These are phyloP conservation scores for Pristionchus pacificus DNA, from an alignment of 1,140 invertebrate species.

Conservation along the genomic window DNA sequence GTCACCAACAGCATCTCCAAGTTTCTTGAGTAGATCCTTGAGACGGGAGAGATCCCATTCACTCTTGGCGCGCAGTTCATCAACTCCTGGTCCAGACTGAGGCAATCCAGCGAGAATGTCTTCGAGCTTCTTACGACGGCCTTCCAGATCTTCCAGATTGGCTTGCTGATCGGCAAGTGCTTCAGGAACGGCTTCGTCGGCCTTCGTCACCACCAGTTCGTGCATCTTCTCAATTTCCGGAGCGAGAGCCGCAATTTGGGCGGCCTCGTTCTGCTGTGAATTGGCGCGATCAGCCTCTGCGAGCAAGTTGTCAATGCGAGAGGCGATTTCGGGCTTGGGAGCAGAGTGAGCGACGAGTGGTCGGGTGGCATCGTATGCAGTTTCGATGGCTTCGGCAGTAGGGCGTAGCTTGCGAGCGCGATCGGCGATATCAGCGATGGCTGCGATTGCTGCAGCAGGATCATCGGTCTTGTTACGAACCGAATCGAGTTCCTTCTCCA, in stretches of 20 bases:
- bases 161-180: conserved; percentile 39
- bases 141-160: conserved; percentile 34
- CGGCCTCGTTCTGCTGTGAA: too few species aligned
- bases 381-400: too few species aligned
- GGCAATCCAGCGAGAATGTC: conserved; percentile 35
- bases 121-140: conserved; percentile 28
- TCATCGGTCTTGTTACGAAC: too few species aligned
- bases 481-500: too few species aligned
- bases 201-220: conserved; percentile 18
- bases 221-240: conserved; percentile 19
- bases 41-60: conserved; percentile 38
- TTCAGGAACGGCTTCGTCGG: conserved; percentile 19
- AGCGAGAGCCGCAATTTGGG: conserved; percentile 14
- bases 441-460: too few species aligned
- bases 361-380: too few species aligned
- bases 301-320: too few species aligned
- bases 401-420: too few species aligned
- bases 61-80: conserved; percentile 40
- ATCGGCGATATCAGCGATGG: too few species aligned
- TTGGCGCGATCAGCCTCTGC: too few species aligned
- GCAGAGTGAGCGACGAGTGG: too few species aligned
- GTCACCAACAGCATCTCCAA: conserved; percentile 42
- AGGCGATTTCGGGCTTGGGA: too few species aligned
- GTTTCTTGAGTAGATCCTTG: conserved; percentile 35
- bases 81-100: conserved; percentile 27